Conservation (phyloP, 2,797 vertebrate species). For the Schizopygopsis pylzovi region DNA sequence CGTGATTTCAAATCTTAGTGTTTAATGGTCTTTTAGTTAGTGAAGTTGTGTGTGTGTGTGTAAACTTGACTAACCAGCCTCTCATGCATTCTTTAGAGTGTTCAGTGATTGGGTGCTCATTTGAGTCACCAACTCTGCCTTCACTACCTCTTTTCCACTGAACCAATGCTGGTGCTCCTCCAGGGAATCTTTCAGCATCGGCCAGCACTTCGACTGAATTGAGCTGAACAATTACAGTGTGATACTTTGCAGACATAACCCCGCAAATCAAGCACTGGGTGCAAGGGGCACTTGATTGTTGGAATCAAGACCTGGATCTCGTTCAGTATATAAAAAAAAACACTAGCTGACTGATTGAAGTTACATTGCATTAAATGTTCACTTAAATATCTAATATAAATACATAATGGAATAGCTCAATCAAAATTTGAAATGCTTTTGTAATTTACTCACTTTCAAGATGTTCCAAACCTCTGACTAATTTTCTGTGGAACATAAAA, state of each 20-base stretch:
- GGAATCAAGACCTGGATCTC: neutral
- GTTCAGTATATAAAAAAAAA: neutral
- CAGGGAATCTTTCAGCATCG: neutral
- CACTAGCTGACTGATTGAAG: no score
- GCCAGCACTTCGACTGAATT: neutral
- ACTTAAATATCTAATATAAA: neutral
- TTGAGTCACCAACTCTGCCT: neutral
- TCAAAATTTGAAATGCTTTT: neutral
- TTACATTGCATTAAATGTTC: neutral
- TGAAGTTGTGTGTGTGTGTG: neutral
- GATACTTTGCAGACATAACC: neutral
- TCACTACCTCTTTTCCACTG: neutral
- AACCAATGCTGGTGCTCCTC: constrained; percentile 4
- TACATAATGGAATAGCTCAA: neutral
- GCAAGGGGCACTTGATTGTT: neutral
- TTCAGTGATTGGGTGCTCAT: neutral
- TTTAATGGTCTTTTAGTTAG: neutral
- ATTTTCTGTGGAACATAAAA: neutral
- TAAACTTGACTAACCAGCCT: neutral
- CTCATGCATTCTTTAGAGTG: neutral
- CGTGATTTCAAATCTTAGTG: neutral
- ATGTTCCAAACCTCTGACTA: no score
- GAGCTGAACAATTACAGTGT: neutral
- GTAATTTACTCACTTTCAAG: no score
- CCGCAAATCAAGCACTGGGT: neutral